A percentile compares a stretch with the other conserved stretches of the same genome.
Evolutionary conservation across 2,797 vertebrate genomes (phyloP).

Genomic region (Salmo trutta): DNA sequence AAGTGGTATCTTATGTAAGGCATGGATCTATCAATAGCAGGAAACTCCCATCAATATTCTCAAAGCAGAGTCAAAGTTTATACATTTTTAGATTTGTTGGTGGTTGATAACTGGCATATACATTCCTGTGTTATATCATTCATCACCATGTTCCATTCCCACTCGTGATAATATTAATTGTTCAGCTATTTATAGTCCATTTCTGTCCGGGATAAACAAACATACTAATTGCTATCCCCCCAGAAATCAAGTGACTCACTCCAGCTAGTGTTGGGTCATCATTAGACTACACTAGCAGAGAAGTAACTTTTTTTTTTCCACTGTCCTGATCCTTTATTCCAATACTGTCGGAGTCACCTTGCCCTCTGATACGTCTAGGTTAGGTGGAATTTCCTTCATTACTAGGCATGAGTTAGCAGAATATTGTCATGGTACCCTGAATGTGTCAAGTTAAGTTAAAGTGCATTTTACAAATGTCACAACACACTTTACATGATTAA

Average conservation of each 20-base stretch:
- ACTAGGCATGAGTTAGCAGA: too few relatives aligned
- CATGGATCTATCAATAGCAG: not conserved
- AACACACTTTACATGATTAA: not conserved
- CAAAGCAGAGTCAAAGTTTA: not conserved
- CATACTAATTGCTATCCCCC: not conserved
- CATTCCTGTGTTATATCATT: not conserved
- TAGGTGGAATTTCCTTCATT: not conserved
- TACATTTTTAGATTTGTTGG: not conserved
- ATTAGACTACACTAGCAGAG: not conserved
- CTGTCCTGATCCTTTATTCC: not conserved
- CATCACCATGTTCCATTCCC: not conserved
- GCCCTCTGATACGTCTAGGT: conserved; percentile 3
- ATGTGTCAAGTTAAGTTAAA: too few relatives aligned
- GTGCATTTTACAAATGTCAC: too few relatives aligned
- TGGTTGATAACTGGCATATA: not conserved
- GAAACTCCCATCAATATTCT: not conserved
- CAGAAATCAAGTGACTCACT: not conserved
- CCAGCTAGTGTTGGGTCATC: not conserved
- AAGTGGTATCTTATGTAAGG: not conserved
- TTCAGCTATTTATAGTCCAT: not conserved
- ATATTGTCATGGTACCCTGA: too few relatives aligned
- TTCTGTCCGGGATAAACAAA: not conserved
- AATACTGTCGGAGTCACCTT: not conserved
- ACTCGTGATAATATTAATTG: not conserved
- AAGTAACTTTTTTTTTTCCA: too few relatives aligned